Evolutionary conservation across 2,113 vertebrate species (phyloP), one percentile per base, ranked within the genome.

Genomic region (Opisthocomus hoazin): DNA sequence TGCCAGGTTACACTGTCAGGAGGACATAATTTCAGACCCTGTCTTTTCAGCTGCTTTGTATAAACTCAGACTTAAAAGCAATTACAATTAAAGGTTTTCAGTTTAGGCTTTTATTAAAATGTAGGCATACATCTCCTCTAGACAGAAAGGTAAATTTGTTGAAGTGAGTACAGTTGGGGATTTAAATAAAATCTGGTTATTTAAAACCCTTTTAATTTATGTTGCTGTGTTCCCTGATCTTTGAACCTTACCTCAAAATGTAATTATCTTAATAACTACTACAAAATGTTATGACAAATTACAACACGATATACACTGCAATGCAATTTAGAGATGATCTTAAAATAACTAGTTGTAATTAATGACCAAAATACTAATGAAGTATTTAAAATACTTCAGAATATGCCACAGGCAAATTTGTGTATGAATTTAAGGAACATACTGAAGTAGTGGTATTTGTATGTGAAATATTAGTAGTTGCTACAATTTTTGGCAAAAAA

Each of bases 141-240:
- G 37, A 50, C 53, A 87, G 66, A 89, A 95, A 95, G 61, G 43
- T 96, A 94, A 94, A 95, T 90, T 96, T 96, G 34, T 96, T 96
- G 97, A 83, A 96, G 61, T 81, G 68, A 63, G 18, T 95, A 73
- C 46, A 61, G 10, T 68, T 96, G 45, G 30, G 58, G 34, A 91
- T 96, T 95, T 97, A 96, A 97, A 93, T 96, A 97, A 96, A 97
- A 96, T 58, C 41, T 89, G 9, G 45, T 78, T 91, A 91, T 89
- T 94, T 94, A 90, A 97, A 96, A 91, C 14, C 9, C 24, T 89
- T 96, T 94, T 92, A 91, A 90, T 96, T 94, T 96, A 77, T 94
- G 73, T 97, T 96, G 34, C 58, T 54, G 2, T 29, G 5, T 63
- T 96, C 69, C 73, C 76, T 86, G 51, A 56, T 91, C 69, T 92